Percentiles rank a stretch among this genome's conserved stretches.
phyloP scores from a whole-genome alignment of 92 coral and sea anemone species.

The Porites rus region DNA sequence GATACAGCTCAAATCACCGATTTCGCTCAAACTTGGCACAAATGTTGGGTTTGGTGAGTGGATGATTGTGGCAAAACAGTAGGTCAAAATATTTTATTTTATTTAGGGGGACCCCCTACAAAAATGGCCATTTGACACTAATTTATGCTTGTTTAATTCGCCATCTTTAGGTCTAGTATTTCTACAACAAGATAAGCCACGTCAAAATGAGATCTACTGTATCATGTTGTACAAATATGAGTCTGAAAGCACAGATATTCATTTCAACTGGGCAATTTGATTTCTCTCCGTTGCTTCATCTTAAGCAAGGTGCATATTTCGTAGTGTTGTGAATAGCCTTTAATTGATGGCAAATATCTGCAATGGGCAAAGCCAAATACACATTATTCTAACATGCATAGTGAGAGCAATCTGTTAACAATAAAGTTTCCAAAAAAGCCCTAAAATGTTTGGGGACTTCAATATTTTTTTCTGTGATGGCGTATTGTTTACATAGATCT shows the following conservation, averaged over 20 bases:
- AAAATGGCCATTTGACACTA: background rate
- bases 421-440: background rate
- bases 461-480: constrained; percentile 8
- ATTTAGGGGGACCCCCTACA: background rate
- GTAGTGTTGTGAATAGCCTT: constrained; percentile 1
- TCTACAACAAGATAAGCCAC: background rate
- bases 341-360: constrained; percentile 28
- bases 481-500: constrained; percentile 6
- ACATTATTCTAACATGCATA: background rate
- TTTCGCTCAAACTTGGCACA: background rate
- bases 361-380: constrained; percentile 14
- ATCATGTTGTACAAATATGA: constrained; percentile 25
- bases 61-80: background rate
- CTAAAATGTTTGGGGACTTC: constrained; percentile 12
- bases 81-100: constrained; percentile 14
- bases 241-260: background rate
- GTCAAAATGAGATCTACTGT: background rate
- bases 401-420: constrained; percentile 13
- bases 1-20: background rate
- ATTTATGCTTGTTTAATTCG: background rate
- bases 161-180: background rate
- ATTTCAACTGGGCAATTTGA: constrained; percentile 6
- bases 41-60: background rate
- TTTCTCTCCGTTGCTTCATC: background rate
- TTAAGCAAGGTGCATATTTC: constrained; percentile 4